phyloP scores from a whole-genome alignment of 2,113 vertebrate species.

The Jaculus jaculus region DNA sequence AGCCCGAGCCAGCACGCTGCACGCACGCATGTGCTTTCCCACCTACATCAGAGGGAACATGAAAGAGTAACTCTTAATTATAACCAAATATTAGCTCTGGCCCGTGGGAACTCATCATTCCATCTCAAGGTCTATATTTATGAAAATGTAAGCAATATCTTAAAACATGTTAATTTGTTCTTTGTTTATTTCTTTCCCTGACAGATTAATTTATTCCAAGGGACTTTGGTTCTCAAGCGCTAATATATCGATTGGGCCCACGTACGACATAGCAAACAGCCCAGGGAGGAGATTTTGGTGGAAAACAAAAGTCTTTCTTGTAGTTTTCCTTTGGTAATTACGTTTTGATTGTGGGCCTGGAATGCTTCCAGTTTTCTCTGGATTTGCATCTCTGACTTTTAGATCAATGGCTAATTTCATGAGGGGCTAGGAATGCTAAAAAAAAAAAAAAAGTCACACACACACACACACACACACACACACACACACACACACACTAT shows the following conservation, averaged over 20 bases:
- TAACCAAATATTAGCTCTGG: constrained; percentile 87
- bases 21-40: constrained; percentile 82
- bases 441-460: not conserved
- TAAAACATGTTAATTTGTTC: constrained; percentile 91
- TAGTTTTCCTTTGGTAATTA: constrained; percentile 89
- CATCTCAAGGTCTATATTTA: constrained; percentile 89
- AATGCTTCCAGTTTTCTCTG: constrained; percentile 81
- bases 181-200: constrained; percentile 89
- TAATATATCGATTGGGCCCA: constrained; percentile 85
- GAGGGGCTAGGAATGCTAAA: not conserved
- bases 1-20: constrained; percentile 77
- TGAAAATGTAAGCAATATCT: constrained; percentile 91
- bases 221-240: constrained; percentile 87
- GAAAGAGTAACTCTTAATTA: constrained; percentile 89
- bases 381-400: constrained; percentile 80
- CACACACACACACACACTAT: not conserved
- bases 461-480: not conserved
- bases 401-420: constrained; percentile 75
- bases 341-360: constrained; percentile 83
- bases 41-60: constrained; percentile 87
- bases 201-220: constrained; percentile 89
- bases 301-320: constrained; percentile 85
- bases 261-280: constrained; percentile 86
- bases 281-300: constrained; percentile 86
- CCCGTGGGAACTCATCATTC: constrained; percentile 90